A percentile compares a stretch with the other conserved stretches of the same genome.
Evolutionary conservation across 2,113 vertebrate genomes (phyloP).

Genomic region (Hassar affinis): DNA sequence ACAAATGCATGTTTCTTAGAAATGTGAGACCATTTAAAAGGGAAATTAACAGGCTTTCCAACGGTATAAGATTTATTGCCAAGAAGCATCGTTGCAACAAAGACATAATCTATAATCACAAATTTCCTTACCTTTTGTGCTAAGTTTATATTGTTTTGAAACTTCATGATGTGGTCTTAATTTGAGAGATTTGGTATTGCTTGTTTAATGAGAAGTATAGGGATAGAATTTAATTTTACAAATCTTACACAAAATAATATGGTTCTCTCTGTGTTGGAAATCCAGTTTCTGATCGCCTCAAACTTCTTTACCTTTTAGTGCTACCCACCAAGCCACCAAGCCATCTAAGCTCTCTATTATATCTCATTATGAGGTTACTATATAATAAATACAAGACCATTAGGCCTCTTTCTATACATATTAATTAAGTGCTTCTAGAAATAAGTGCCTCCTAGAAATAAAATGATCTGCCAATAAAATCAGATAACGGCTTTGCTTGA

Average conservation of each 20-base stretch:
- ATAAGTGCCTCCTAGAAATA: not conserved
- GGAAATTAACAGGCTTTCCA: too few relatives aligned
- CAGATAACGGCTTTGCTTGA: too few relatives aligned
- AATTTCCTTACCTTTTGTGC: too few relatives aligned
- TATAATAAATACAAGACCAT: too few relatives aligned
- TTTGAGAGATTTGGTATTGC: not conserved
- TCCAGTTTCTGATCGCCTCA: not conserved
- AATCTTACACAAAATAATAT: not conserved
- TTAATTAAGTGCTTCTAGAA: not conserved
- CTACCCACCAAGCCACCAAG: too few relatives aligned
- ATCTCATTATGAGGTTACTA: not conserved
- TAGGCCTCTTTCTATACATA: not conserved
- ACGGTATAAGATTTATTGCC: too few relatives aligned
- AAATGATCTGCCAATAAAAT: not conserved
- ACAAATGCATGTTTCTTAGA: too few relatives aligned
- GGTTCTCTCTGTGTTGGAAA: not conserved
- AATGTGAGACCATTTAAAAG: too few relatives aligned
- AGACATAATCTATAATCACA: too few relatives aligned
- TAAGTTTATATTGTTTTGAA: too few relatives aligned
- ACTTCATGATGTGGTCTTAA: not conserved
- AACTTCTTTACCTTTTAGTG: not conserved
- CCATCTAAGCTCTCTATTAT: too few relatives aligned
- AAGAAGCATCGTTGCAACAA: too few relatives aligned
- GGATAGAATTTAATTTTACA: not conserved
- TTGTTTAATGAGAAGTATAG: not conserved